Base-by-base conservation (phyloP, 2,797 vertebrate species). In the Liasis olivaceus region DNA sequence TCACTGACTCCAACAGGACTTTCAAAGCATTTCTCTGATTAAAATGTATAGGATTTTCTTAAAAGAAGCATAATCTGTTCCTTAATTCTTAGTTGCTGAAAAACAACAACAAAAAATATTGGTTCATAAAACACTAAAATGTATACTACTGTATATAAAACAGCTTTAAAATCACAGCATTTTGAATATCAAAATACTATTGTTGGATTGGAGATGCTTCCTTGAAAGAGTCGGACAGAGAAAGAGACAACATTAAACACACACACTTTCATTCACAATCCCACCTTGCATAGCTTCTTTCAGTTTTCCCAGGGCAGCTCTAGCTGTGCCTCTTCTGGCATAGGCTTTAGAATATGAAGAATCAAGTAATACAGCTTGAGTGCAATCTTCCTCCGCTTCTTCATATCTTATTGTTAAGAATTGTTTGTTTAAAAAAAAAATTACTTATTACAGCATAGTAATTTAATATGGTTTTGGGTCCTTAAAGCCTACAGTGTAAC, bases 381-480 rank as follows among this genome's bases (percentile, higher is more conserved):
- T 98, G 95, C 99, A 99, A 96, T 99, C 99, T 88, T 98, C 96
- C 96, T 99, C 99, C 36, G 99, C 99, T 95, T 99, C 99, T 90
- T 97, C 94, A 60, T 97, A 99, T 96, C 99, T 99, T 93, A 94
- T 90, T 14, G 94, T 88, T 26, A 94, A 92, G 92, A 96, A 24
- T 0, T 0, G 0, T 93, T 56, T 4, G 66, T 90, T 31, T 59
- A 22, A 47, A 51, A 69, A 60, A 85, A 59, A 42, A 2, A 63
- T 90, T 90, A 89, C 7, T 87, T 64, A 60, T 64, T 77, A 9
- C 3, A 88, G n/a, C 9, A 51, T 51, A 90, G 24, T 12, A 66
- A 12, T 77, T 47, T 28, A 28, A 66, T 28, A 69, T 13, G 47
- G 51, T 62, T 92, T 88, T 51, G 26, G 36, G 42, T 85, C 5